These are phyloP conservation scores for Setophaga coronata DNA, from an alignment of 2,113 vertebrate genomes.

Conservation along the genomic window DNA sequence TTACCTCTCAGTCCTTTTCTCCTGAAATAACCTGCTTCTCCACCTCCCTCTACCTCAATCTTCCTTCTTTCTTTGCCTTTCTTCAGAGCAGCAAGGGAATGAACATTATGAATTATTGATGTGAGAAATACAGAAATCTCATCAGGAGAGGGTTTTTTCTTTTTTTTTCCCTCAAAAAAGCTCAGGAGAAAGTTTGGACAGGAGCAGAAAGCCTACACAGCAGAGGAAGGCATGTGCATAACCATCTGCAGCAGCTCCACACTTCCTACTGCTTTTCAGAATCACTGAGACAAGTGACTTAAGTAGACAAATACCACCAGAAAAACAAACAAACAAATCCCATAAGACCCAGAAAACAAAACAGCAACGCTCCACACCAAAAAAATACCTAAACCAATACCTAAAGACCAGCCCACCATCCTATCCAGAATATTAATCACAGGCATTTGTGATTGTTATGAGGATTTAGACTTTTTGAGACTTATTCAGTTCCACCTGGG, in stretches of 20 bases:
- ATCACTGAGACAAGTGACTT: neutral
- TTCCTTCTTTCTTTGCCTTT: neutral
- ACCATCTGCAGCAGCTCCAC: neutral
- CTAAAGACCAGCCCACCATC: accelerated
- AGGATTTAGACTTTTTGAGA: neutral
- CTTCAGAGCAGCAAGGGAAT: neutral
- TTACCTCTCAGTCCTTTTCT: slow-evolving; percentile 12
- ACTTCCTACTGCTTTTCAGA: neutral
- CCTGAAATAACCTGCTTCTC: slow-evolving; percentile 8
- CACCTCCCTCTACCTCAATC: neutral
- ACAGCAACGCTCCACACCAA: neutral
- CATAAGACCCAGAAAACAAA: neutral
- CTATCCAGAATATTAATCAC: neutral
- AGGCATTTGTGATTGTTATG: neutral
- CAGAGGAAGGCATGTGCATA: neutral
- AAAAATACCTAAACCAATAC: neutral
- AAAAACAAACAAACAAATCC: neutral
- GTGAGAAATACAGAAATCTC: neutral
- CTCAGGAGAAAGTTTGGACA: neutral
- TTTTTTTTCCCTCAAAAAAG: neutral
- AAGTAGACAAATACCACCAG: neutral
- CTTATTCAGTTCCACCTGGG: neutral
- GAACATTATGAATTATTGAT: slow-evolving; percentile 2
- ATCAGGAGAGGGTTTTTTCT: neutral
- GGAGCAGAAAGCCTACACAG: neutral